Evolutionary conservation across 2,113 vertebrate species (phyloP), one percentile per base, ranked within the genome.

Genomic region (Phoenicopterus ruber): DNA sequence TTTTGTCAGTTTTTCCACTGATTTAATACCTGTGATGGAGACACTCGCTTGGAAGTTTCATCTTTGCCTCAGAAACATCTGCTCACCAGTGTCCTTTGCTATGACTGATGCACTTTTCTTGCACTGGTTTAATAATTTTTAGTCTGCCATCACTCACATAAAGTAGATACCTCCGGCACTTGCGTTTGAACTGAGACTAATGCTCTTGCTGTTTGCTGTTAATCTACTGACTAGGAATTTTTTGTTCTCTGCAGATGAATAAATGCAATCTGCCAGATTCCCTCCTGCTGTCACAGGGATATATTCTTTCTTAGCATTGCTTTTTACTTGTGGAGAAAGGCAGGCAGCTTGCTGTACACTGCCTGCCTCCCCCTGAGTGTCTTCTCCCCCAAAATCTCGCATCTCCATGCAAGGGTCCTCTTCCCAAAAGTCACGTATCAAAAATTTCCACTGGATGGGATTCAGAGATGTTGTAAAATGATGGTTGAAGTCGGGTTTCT

Each of bases 1-100:
- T 94, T 94, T 57, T 89, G 77, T 93, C 91, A 89, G 58, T 84
- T 91, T 95, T 97, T 91, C 95, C 93, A 85, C 91, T 91, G 86
- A 73, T 92, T 96, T 82, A 94, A 77, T 95, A 88, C 84, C 91
- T 96, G 58, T 29, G 62, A 94, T 89, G 84, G 94, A 91, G 93
- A 89, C 42, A 17, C 91, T 87, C 0, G 0, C 91, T 94, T 94
- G 94, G 86, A 89, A 93, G 54, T 88, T 95, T 94, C 93, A 87
- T 95, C 87, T 93, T 82, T 46, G 62, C 70, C 66, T 89, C 58
- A 87, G 77, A 94, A 94, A 80, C 62, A n/a, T 65, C 29, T 66
- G 58, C 88, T 93, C 62, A 21, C 78, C 71, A 66, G 49, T 73
- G 91, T 88, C 86, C 93, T 93, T 86, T 40, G 11, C 93, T 70